Conservation (phyloP, 2,797 vertebrate species). For the Amniataba percoides region DNA sequence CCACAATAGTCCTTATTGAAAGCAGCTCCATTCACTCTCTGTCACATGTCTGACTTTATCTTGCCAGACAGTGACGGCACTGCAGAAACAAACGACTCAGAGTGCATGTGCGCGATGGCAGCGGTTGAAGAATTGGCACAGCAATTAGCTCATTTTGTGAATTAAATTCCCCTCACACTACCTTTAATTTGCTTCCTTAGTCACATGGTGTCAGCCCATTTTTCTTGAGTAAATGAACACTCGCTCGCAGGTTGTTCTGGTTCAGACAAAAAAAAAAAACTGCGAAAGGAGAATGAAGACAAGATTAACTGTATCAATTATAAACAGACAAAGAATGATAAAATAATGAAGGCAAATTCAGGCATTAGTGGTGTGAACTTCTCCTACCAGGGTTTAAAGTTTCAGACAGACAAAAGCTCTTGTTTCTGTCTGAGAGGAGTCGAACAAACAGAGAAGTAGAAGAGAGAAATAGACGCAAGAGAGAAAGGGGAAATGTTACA, state of each 20-base stretch:
- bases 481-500: not conserved
- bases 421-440: not conserved
- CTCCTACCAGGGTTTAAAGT: not conserved
- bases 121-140: not conserved
- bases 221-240: not conserved
- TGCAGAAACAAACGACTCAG: constrained; percentile 42
- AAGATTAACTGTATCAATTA: not conserved
- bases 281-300: too few relatives aligned
- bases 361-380: not conserved
- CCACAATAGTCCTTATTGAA: constrained; percentile 70
- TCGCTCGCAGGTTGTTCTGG: not conserved
- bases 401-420: not conserved
- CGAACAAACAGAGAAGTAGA: not conserved
- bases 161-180: not conserved
- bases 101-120: constrained; percentile 7
- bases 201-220: not conserved
- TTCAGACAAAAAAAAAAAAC: not conserved
- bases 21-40: constrained; percentile 65
- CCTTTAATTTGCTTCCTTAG: not conserved
- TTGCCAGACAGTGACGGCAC: constrained; percentile 64
- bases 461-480: not conserved
- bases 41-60: constrained; percentile 73
- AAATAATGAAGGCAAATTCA: not conserved
- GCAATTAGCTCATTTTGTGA: not conserved
- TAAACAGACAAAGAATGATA: not conserved